These are phyloP conservation scores for Pipistrellus pygmaeus DNA, from an alignment of 2,797 vertebrate species.

Conservation along the genomic window DNA sequence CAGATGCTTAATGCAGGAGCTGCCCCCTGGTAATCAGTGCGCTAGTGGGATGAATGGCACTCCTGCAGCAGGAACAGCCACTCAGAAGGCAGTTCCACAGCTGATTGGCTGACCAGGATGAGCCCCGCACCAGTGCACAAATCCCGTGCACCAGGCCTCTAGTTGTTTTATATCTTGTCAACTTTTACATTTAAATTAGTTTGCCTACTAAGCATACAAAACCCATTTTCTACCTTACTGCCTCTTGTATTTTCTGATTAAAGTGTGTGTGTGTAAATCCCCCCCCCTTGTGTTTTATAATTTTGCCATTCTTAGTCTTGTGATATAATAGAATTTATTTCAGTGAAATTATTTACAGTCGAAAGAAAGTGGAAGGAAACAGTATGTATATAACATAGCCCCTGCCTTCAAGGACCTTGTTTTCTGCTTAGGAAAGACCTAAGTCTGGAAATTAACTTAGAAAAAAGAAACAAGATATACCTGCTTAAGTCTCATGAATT, in stretches of 20 bases:
- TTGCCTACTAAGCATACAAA: not conserved
- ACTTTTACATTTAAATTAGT: not conserved
- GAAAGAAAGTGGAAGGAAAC: not conserved
- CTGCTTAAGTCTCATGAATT: constrained; percentile 11
- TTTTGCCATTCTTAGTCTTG: constrained; percentile 4
- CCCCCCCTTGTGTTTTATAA: not conserved
- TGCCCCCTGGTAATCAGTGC: too few relatives aligned
- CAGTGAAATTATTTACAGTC: constrained; percentile 29
- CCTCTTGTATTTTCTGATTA: not conserved
- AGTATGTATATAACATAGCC: not conserved
- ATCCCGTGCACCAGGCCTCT: too few relatives aligned
- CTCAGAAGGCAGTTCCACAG: too few relatives aligned
- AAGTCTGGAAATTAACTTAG: not conserved
- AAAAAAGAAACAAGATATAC: not conserved
- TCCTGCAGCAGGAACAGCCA: too few relatives aligned
- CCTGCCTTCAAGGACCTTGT: constrained; percentile 25
- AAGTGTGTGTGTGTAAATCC: not conserved
- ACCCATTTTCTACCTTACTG: not conserved
- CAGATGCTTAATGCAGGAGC: too few relatives aligned
- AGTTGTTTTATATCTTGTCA: not conserved
- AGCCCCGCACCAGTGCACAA: too few relatives aligned
- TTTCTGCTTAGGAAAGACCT: constrained; percentile 35
- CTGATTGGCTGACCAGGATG: too few relatives aligned
- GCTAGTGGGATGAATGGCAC: too few relatives aligned
- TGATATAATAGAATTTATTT: constrained; percentile 33